Conservation (phyloP, 1,140 invertebrate species). For the Drosophila nasuta region DNA sequence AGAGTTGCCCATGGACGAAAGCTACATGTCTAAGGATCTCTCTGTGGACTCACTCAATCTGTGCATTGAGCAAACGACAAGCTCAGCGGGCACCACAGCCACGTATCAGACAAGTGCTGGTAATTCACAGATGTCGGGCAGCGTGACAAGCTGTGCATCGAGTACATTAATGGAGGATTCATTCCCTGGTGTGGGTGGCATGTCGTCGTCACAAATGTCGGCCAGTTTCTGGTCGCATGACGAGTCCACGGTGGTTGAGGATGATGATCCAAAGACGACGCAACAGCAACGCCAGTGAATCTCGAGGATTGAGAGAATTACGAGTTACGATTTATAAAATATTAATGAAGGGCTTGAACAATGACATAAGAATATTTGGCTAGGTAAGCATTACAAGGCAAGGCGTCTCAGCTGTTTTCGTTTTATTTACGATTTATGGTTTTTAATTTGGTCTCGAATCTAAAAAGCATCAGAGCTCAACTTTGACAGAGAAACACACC, state of each 20-base stretch:
- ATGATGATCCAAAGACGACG: slow-evolving; percentile 51
- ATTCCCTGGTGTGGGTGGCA: slow-evolving; percentile 72
- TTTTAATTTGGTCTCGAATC: slow-evolving; percentile 55
- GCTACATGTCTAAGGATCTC: slow-evolving; percentile 72
- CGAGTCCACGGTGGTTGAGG: slow-evolving; percentile 75
- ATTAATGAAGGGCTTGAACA: slow-evolving; percentile 60
- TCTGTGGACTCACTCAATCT: slow-evolving; percentile 80
- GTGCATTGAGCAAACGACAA: slow-evolving; percentile 85
- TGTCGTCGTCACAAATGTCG: slow-evolving; percentile 77
- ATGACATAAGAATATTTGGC: slow-evolving; percentile 68
- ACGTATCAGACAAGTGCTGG: slow-evolving; percentile 92
- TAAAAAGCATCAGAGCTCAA: slow-evolving; percentile 75
- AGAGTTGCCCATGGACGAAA: slow-evolving; percentile 60
- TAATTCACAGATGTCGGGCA: slow-evolving; percentile 92
- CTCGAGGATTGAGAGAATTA: slow-evolving; percentile 34
- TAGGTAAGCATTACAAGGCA: slow-evolving; percentile 75
- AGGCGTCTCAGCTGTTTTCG: slow-evolving; percentile 60
- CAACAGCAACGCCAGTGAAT: slow-evolving; percentile 55
- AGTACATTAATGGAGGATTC: slow-evolving; percentile 84
- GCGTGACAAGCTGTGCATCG: slow-evolving; percentile 88
- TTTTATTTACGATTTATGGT: slow-evolving; percentile 59
- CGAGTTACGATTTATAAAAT: slow-evolving; percentile 5
- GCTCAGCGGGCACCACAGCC: slow-evolving; percentile 91
- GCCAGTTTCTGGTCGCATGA: slow-evolving; percentile 78
- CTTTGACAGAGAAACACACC: slow-evolving; percentile 67